Base-by-base conservation (phyloP, 2,113 vertebrate genomes). In the Trogon surrucura region DNA sequence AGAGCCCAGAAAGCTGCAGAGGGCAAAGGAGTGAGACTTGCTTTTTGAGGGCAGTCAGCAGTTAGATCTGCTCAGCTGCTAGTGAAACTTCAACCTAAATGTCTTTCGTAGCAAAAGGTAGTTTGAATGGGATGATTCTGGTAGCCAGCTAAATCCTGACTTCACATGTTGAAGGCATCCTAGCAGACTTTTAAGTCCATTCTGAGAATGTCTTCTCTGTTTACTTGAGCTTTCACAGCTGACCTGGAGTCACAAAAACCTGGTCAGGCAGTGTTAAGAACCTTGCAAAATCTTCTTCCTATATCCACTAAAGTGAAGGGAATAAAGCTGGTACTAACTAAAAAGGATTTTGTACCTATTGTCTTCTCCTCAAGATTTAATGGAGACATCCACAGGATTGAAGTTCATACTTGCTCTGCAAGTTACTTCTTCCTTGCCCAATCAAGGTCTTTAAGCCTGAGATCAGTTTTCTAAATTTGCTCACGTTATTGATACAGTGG, bases 381-480 rank as follows among this genome's bases (percentile, higher is more conserved):
- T 32, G 26, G 58, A 44, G 3, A 32, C 32, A 34, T 60, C 32
- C 5, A 1, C 32, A 5, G 9, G 29, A 66, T 7, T 1, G 0
- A 74, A 75, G 53, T 15, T 75, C 11, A 7, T 30, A 30, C 27
- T 62, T 85, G 9, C 23, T 61, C 11, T 89, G 71, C 54, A 88
- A 83, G 32, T 50, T 30, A 32, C 23, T 7, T 67, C 17, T 4
- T 62, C 25, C 18, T 82, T 79, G 20, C 17, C 45, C 10, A 32
- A 1, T 5, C 0, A 0, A 67, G 9, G 9, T 60, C 41, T 72
- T 72, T 80, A 57, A 69, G 45, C 44, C 16, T 16, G 32, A 85
- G 81, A 34, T 60, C 17, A 8, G 2, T 67, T 80, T 65, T 77
- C 23, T n/a, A 17, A 61, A 32, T 50, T 14, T 34, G 67, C 8